Conservation (phyloP, 2,888 invertebrate genomes). For the Melanostoma scalare region DNA sequence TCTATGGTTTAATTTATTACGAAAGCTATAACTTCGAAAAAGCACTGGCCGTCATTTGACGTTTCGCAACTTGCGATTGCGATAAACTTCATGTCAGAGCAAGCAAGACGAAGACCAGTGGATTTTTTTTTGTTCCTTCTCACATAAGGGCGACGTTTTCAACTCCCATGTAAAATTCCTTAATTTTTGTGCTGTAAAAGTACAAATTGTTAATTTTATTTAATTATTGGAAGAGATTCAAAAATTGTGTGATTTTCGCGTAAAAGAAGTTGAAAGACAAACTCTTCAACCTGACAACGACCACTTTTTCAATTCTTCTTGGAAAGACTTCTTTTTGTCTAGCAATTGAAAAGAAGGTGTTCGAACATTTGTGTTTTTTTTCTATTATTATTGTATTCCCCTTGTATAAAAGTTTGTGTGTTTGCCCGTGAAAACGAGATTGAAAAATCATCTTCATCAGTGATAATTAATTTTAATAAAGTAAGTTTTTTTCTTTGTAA, state of each 20-base stretch:
- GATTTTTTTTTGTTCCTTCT: constrained; percentile 62
- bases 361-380: constrained; percentile 35
- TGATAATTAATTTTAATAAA: constrained; percentile 9
- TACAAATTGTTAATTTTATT: constrained; percentile 47
- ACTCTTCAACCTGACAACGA: constrained; percentile 36
- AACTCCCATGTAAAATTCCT: constrained; percentile 50
- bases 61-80: constrained; percentile 40
- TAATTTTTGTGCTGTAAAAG: constrained; percentile 60
- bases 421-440: constrained; percentile 53
- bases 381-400: constrained; percentile 1
- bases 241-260: constrained; percentile 29
- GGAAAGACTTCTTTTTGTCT: constrained; percentile 48
- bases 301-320: constrained; percentile 51
- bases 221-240: constrained; percentile 9
- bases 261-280: constrained; percentile 10
- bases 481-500: constrained; percentile 31
- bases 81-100: constrained; percentile 36
- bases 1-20: constrained; percentile 39
- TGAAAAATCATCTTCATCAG: constrained; percentile 33
- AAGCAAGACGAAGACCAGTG: constrained; percentile 2
- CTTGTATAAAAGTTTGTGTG: constrained; percentile 27
- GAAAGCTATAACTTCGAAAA: constrained; percentile 61
- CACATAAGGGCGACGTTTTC: constrained; percentile 53
- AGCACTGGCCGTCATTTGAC: constrained; percentile 43
- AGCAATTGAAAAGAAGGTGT: constrained; percentile 42